These are phyloP conservation scores for Frieseomelitta varia DNA, from an alignment of 1,140 invertebrate genomes.

Conservation along the genomic window DNA sequence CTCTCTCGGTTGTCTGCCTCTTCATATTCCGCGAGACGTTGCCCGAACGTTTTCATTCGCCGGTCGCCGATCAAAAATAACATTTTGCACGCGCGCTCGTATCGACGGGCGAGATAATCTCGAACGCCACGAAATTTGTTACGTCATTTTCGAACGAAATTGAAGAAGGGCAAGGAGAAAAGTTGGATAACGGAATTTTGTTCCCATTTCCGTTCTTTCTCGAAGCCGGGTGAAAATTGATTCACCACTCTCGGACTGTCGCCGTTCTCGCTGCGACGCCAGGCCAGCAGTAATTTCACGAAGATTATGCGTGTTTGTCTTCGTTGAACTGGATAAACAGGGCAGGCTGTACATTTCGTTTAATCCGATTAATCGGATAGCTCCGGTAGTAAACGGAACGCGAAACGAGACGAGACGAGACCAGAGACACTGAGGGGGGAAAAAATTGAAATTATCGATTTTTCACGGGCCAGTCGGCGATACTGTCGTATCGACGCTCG, in stretches of 20 bases:
- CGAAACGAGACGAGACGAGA: neutral
- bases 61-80: constrained; percentile 6
- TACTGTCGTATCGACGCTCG: neutral
- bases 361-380: neutral
- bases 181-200: constrained; percentile 2
- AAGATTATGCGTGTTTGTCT: neutral
- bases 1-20: neutral
- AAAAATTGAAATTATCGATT: constrained; percentile 11
- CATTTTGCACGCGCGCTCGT: too few species aligned
- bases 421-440: neutral
- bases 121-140: neutral
- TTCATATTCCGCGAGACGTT: constrained; percentile 7
- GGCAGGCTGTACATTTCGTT: neutral
- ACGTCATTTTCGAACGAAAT: neutral
- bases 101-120: neutral
- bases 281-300: neutral
- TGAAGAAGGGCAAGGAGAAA: neutral
- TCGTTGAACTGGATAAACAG: neutral
- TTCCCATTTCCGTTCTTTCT: neutral
- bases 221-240: neutral
- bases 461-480: neutral
- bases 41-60: neutral
- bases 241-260: neutral
- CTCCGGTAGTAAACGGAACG: neutral
- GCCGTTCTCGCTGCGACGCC: neutral